Evolutionary conservation across 1,140 invertebrate genomes (phyloP), one percentile per base, ranked within the genome.

Genomic region (Dendrolimus punctatus): DNA sequence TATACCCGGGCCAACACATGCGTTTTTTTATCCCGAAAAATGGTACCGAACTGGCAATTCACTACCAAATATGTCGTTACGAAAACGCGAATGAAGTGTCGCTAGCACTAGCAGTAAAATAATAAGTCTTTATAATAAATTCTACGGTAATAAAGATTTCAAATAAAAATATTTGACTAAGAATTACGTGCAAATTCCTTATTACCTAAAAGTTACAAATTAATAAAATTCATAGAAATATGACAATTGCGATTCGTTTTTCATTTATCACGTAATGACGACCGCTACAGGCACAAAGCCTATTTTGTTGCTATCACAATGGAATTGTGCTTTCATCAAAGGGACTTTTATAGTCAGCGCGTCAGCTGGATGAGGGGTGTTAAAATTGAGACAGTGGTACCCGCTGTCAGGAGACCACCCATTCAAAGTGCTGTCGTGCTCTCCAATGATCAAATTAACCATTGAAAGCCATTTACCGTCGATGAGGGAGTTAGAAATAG

Each of bases 241-340:
- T 76, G 76, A 82, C 77, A 75, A 80, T 72, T 78, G 72, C 73
- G 73, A 77, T 82, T 77, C 71, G 66, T 80, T 79, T 80, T 76
- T 76, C 76, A 79, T 81, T 85, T 85, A 77, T 81, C 70, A 82
- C 66, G 72, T 74, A 78, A 81, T 76, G 73, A 75, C 73, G 62
- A 66, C 66, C 74, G 60, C 67, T 80, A 69, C 58, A 64, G 66
- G 67, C 73, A 80, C 70, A 83, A 83, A 83, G 76, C 68, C 67
- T 69, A 68, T 80, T 85, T 80, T 75, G 75, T 75, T 64, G 66
- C 71, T 62, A 60, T 75, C 72, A 83, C 81, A 85, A 85, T 82
- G 73, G 68, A 69, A 83, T 83, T 85, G 81, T 85, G 66, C 76
- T 80, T 84, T 82, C 80, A 83, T 80, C 76, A 73, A 68, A 64